A percentile compares a stretch with the other conserved stretches of the same genome.
Evolutionary conservation across 2,113 vertebrate genomes (phyloP).

Genomic region (Platanista minor): DNA sequence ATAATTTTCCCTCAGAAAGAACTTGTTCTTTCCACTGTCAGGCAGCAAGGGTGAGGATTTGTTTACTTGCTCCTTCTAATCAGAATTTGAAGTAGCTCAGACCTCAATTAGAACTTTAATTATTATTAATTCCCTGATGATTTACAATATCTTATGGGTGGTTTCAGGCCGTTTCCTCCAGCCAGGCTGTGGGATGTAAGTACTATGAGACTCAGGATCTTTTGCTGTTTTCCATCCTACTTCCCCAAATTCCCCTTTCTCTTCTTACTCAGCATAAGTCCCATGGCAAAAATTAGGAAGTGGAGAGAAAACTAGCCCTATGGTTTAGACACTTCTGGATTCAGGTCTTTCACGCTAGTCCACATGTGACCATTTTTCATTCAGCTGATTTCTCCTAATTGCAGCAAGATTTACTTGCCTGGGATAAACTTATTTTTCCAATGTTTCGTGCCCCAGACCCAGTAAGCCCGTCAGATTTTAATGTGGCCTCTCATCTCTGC

Average conservation of each 20-base stretch:
- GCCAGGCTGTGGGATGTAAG: background rate
- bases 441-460: rapidly evolving
- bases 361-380: too few species aligned
- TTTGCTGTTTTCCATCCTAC: background rate
- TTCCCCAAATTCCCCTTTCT: background rate
- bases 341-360: background rate
- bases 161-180: background rate
- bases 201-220: background rate
- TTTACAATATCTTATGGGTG: background rate
- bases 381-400: background rate
- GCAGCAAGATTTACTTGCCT: background rate
- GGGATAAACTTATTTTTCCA: background rate
- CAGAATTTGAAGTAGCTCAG: background rate
- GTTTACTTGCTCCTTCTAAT: background rate
- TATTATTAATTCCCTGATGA: background rate
- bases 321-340: background rate
- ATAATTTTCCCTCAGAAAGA: background rate
- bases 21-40: background rate
- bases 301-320: background rate
- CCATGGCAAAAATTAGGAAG: background rate
- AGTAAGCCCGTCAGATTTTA: background rate
- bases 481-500: background rate
- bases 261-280: background rate
- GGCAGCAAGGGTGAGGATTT: background rate
- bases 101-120: background rate